phyloP scores from a whole-genome alignment of 2,797 vertebrate genomes.

The Pseudotriccus pelzelni region DNA sequence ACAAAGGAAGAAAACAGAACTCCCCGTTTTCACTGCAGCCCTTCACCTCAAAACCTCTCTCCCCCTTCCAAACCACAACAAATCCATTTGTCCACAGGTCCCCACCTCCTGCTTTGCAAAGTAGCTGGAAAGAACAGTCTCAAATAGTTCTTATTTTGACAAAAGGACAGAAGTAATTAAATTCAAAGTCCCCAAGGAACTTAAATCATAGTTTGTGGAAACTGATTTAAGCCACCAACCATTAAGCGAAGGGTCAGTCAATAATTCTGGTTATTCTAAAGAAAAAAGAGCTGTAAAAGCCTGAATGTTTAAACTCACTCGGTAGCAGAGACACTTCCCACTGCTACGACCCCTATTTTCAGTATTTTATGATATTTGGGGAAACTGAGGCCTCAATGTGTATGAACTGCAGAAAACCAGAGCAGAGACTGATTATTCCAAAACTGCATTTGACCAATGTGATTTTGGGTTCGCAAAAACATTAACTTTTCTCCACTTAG shows the following conservation, averaged over 20 bases:
- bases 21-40: neutral
- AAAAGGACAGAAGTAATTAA: neutral
- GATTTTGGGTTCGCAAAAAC: neutral
- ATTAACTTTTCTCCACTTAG: neutral
- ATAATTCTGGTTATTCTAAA: neutral
- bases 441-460: neutral
- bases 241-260: neutral
- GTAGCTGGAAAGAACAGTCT: neutral
- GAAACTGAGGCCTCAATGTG: neutral
- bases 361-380: rapidly evolving
- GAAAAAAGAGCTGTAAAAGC: neutral
- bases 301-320: neutral
- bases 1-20: neutral
- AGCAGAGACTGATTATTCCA: neutral
- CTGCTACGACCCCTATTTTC: neutral
- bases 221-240: neutral
- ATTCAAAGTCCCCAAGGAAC: neutral
- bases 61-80: neutral
- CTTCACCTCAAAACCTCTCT: neutral
- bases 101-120: neutral
- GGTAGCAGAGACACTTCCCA: neutral
- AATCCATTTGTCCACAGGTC: neutral
- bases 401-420: neutral
- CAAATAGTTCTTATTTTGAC: neutral
- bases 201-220: neutral